Base-by-base conservation (phyloP, 2,797 vertebrate genomes). In the Pangasius sanitwongsei region DNA sequence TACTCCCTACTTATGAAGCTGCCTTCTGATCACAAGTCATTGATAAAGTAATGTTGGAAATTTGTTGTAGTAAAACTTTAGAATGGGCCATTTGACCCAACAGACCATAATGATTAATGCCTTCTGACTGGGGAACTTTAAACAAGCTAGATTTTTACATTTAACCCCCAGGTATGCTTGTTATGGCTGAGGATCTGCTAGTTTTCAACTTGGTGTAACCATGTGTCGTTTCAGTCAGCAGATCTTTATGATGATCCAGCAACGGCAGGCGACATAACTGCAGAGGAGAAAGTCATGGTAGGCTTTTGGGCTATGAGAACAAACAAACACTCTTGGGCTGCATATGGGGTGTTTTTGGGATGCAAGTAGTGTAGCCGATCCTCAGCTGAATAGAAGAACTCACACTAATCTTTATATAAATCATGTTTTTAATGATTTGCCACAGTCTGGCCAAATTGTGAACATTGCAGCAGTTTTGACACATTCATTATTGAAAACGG, bases 151-250 rank as follows among this genome's bases (percentile, higher is more conserved):
- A 83, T 72, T 65, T 80, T 87, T 70, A 37, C 83, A 77, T 85
- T 72, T 61, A 34, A 25, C 67, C 77, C 59, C 31, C 23, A 72
- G 89, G 85, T 84, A 16, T 72, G 34, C 25, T 41, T 25, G 28
- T 81, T 72, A 59, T 85, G 23, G 28, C 37, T 50, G 85, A 70
- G 67, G 87, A 48, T 16, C 89, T 91, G 88, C 74, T 84, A 83
- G 86, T 82, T 34, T 50, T 89, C 37, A 75, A 69, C 84, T 85
- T 63, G 25, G 63, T 77, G 50, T 65, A 81, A 72, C 74, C 65
- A 90, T 86, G 87, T 84, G 87, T 89, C 75, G 63, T 53, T 59
- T 83, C 81, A 89, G 83, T 91, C 86, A 85, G 86, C 89, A 75
- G 81, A 59, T 85, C 74, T 70, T 86, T 86, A 57, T 70, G 34